These are phyloP conservation scores for Sitodiplosis mosellana DNA, from an alignment of 1,140 invertebrate species.

Conservation along the genomic window DNA sequence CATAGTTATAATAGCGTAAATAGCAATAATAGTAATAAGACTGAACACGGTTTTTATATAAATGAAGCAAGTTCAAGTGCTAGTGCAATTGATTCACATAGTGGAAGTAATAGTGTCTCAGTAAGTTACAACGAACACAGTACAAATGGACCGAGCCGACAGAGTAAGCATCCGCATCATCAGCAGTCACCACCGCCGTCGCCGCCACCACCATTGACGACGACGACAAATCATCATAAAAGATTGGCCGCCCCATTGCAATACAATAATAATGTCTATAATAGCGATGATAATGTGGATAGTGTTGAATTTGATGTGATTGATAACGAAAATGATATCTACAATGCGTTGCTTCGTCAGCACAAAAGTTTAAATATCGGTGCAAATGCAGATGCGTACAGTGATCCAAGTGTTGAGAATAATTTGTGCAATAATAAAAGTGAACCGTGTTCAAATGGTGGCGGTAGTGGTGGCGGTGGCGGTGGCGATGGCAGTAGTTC, in stretches of 20 bases:
- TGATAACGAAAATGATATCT: neutral
- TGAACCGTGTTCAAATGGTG: neutral
- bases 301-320: neutral
- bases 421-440: too few relatives aligned
- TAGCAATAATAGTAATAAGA: neutral
- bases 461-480: neutral
- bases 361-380: too few relatives aligned
- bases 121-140: too few relatives aligned
- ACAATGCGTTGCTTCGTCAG: constrained; percentile 6
- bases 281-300: neutral
- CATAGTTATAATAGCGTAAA: neutral
- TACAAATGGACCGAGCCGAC: too few relatives aligned
- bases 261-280: neutral
- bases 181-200: too few relatives aligned
- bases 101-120: too few relatives aligned
- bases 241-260: neutral
- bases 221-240: too few relatives aligned
- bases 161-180: too few relatives aligned
- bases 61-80: neutral
- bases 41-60: neutral
- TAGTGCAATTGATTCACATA: too few relatives aligned
- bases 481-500: neutral
- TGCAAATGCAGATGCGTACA: too few relatives aligned
- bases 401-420: too few relatives aligned
- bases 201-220: neutral